Evolutionary conservation across 2,888 invertebrate genomes (phyloP), one percentile per base, ranked within the genome.

Genomic region (Melipona bicolor): DNA sequence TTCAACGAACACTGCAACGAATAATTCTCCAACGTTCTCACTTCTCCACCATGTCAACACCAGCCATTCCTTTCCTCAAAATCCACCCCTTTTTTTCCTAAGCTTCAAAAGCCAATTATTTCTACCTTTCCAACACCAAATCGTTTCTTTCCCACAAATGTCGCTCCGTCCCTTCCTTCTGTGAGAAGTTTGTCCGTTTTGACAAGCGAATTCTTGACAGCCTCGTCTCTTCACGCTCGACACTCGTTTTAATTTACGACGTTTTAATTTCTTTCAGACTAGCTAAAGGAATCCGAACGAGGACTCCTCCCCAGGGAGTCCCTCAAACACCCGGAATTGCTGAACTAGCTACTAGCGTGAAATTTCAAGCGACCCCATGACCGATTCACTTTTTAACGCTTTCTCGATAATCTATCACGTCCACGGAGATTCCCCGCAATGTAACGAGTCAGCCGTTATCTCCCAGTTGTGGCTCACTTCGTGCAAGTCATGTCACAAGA

Each of bases 371-470:
- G 52, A 2, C 19, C 27, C 77, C 78, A 77, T 87, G 87, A 88
- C 87, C 86, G 86, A 87, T 87, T 82, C 84, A 86, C 88, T 82
- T 70, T 84, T 87, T 77, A 88, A 87, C 86, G 84, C 83, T 81
- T 86, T 82, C 78, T 59, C 61, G n/a, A 27, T n/a, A 19, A 0
- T 68, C 50, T 9, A 78, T 77, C 85, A 77, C 85, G 81, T 84
- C 85, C 68, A 75, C 64, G 59, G 74, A 69, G 49, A 79, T 83
- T 68, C 90, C 9, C 90, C 91, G 77, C 91, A 89, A 91, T 79
- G 86, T 91, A 92, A 92, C 91, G 91, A 92, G 88, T 21, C 61
- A 3, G 13, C 67, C 69, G 90, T 90, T 90, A 89, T 90, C 81
- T 83, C 67, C 73, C 85, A 87, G 90, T 90, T 90, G 90, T 79